Base-by-base conservation (phyloP, 1,140 invertebrate species). In the Antheraea mylitta region DNA sequence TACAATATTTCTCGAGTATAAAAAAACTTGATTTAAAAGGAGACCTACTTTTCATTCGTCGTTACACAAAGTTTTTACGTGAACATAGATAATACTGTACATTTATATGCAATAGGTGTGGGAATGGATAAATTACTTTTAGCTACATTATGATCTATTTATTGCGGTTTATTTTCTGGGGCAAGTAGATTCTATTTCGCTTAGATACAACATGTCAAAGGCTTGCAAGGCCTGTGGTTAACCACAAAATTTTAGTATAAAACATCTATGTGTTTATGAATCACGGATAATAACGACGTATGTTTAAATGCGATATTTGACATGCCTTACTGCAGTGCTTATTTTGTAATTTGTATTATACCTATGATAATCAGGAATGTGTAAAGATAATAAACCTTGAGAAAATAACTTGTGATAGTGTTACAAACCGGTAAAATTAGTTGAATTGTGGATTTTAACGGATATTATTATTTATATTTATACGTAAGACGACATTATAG, bases 51-150 rank as follows among this genome's bases (percentile, higher is more conserved):
- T 53, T 16, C 45, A 53, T 53, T 53, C 45, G 45, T 13, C 11
- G 16, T 53, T 53, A n/a, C 45, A 53, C 45, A 53, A 53, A 53
- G 45, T 53, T 53, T 53, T 53, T 53, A 13, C 11, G 45, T 53
- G 45, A 13, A 53, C 45, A 53, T 13, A 53, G 13, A 53, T 13
- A 53, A 53, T 53, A 42, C 22, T 30, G 45, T 53, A 53, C 11
- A 53, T 53, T 53, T 53, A 53, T 53, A 53, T 53, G 45, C 45
- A 53, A 53, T 53, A 53, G 11, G 11, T 53, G 45, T 53, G 45
- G 45, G 45, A 53, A 53, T 16, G 16, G 5, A 9, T n/a, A 53
- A 11, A 53, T n/a, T 53, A 53, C 16, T 13, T 53, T 53, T 53
- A 53, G 45, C 11, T n/a, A 53, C 16, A 53, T 42, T 53, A 53